Evolutionary conservation across 2,888 invertebrate species (phyloP).

Genomic region (Habrosyne pyritoides): DNA sequence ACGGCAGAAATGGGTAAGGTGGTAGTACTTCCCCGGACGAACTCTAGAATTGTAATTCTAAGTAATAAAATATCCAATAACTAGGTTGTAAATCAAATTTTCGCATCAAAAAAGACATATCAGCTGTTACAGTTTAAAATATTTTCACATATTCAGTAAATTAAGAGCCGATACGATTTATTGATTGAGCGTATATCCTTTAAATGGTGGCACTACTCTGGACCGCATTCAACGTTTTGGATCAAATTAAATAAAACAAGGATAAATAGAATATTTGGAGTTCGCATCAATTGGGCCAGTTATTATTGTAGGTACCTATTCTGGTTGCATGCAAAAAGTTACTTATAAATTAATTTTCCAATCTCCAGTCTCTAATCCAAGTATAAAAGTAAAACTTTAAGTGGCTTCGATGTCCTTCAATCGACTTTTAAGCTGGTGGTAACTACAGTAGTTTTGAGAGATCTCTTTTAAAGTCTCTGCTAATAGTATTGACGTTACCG

Average conservation of each 20-base stretch:
- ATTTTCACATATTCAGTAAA: slow-evolving; percentile 16
- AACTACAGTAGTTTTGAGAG: too few species aligned
- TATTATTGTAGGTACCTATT: not conserved
- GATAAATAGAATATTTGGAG: slow-evolving; percentile 15
- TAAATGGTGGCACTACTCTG: slow-evolving; percentile 20
- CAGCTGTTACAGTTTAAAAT: not conserved
- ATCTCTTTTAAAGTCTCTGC: too few species aligned
- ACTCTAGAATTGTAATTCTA: too few species aligned
- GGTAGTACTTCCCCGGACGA: too few species aligned
- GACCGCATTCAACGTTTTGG: slow-evolving; percentile 13
- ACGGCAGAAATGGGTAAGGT: too few species aligned
- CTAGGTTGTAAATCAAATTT: not conserved
- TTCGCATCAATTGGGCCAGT: slow-evolving; percentile 18
- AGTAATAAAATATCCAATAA: not conserved
- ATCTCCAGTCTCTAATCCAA: too few species aligned
- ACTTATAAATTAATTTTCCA: too few species aligned
- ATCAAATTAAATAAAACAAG: slow-evolving; percentile 21
- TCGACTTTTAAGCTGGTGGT: too few species aligned
- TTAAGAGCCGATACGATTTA: slow-evolving; percentile 30
- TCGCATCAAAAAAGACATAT: not conserved
- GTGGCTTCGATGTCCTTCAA: too few species aligned
- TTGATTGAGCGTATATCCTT: slow-evolving; percentile 27
- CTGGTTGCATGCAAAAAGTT: not conserved
- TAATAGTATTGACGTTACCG: too few species aligned
- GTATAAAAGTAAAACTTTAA: too few species aligned